phyloP scores from a whole-genome alignment of 2,797 vertebrate species.

The Thalassophryne amazonica region DNA sequence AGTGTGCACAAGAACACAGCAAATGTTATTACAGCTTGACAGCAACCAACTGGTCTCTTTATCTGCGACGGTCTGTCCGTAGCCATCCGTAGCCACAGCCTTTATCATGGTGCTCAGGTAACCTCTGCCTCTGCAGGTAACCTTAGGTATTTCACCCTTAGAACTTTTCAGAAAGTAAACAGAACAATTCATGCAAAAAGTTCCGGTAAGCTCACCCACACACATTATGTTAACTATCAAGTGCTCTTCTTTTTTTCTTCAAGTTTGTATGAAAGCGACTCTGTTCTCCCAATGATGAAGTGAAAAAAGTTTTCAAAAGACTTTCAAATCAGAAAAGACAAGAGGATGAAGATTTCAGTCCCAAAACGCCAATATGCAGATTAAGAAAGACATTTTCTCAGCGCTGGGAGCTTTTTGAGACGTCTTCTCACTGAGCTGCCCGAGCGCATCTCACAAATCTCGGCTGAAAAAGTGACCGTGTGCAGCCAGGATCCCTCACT shows the following conservation, averaged over 20 bases:
- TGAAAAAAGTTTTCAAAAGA: constrained; percentile 56
- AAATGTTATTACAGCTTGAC: too few species aligned
- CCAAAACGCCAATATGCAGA: constrained; percentile 65
- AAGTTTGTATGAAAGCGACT: constrained; percentile 24
- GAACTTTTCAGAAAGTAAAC: too few species aligned
- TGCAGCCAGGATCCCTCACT: constrained; percentile 51
- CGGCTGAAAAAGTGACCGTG: constrained; percentile 52
- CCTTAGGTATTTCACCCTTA: too few species aligned
- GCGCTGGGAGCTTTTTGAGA: constrained; percentile 55
- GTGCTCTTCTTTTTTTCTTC: constrained; percentile 9
- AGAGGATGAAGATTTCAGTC: constrained; percentile 54
- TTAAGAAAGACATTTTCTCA: constrained; percentile 43
- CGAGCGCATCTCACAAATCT: constrained; percentile 68
- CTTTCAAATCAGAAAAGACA: constrained; percentile 55
- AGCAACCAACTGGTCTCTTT: too few species aligned
- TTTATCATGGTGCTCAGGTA: too few species aligned
- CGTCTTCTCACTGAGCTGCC: constrained; percentile 74
- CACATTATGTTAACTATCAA: constrained; percentile 19
- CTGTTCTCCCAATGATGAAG: constrained; percentile 43
- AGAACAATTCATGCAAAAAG: neutral
- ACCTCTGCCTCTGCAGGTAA: too few species aligned
- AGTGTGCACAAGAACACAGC: too few species aligned
- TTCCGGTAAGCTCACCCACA: constrained; percentile 4
- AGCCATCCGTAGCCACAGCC: too few species aligned
- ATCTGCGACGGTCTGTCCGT: too few species aligned